Conservation (phyloP, 2,888 invertebrate genomes). For the Sceliomorpha sp. region DNA sequence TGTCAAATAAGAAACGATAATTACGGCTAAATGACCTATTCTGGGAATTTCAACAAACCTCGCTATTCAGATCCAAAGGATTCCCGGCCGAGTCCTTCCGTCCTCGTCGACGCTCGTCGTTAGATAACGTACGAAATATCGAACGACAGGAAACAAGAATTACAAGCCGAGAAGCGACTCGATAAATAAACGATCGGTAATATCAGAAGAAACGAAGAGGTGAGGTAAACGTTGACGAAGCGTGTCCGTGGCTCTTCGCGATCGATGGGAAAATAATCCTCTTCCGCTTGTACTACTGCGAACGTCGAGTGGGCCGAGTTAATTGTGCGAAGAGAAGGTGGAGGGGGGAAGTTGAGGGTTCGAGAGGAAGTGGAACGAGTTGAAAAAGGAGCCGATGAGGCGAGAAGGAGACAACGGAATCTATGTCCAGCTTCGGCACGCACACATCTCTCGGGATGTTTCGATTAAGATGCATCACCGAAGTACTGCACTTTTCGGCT, state of each 20-base stretch:
- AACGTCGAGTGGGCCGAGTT: not conserved
- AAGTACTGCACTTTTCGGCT: not conserved
- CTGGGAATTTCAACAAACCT: too few relatives aligned
- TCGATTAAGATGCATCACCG: conserved; percentile 19
- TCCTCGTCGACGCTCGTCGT: too few relatives aligned
- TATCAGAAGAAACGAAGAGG: too few relatives aligned
- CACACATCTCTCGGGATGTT: conserved; percentile 12
- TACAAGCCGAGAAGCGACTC: not conserved
- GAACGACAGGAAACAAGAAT: conserved; percentile 11
- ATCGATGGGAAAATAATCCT: conserved; percentile 10
- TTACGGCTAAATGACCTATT: too few relatives aligned
- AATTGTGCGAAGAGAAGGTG: not conserved
- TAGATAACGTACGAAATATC: not conserved
- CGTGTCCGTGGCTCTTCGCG: conserved; percentile 7
- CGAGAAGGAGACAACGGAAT: conserved; percentile 7
- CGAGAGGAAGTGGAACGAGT: conserved; percentile 24
- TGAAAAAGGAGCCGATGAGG: conserved; percentile 18
- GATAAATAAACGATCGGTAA: not conserved
- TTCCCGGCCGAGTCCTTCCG: too few relatives aligned
- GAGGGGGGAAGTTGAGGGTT: conserved; percentile 2
- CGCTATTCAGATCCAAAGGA: not conserved
- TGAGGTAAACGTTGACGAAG: conserved; percentile 3
- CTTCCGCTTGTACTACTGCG: conserved; percentile 1
- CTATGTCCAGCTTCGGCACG: conserved; percentile 5
- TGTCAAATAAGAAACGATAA: conserved; percentile 34